Evolutionary conservation across 2,888 invertebrate genomes (phyloP), one percentile per base, ranked within the genome.

Genomic region (Xiphydria camelus): DNA sequence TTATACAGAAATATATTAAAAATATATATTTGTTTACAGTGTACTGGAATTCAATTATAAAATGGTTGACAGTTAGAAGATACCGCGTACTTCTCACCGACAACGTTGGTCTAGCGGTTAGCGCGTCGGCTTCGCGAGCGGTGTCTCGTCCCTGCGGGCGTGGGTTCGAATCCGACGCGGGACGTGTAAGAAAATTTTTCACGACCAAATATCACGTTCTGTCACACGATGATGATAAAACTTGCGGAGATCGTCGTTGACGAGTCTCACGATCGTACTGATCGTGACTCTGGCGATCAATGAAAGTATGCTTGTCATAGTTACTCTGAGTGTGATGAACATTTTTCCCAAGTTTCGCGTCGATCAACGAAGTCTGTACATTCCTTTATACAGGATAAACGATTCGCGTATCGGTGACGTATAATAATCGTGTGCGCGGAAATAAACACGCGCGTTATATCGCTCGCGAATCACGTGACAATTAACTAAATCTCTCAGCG

Each of bases 241-340:
- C 32, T 62, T 64, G 60, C 63, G 26, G 55, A 62, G 62, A 44
- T 40, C 47, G 46, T 41, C 50, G 57, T 12, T 42, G 14, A 35
- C 41, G 56, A 40, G 57, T 33, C 25, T 4, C 20, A 33, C 43
- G 51, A 50, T 67, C 64, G 64, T 62, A 46, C 55, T 62, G 60
- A 59, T 59, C 55, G 42, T 26, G 22, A 15, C 45, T 50, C 19
- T 51, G 55, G 40, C 41, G 47, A 31, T 59, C 56, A 5, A 46
- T 69, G 66, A 64, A 38, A 10, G 35, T n/a, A n/a, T 49, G 55
- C 41, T 38, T 48, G 68, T 70, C 70, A 70, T 70, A 69, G 70
- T 70, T 70, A 70, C 65, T 59, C 71, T 70, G 71, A 70, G 71
- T 64, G 60, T 52, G 55, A 33, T 15, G 10, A 34, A 15, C 17